Conservation (phyloP, 1,140 invertebrate species). For the Saccostrea cuccullata region DNA sequence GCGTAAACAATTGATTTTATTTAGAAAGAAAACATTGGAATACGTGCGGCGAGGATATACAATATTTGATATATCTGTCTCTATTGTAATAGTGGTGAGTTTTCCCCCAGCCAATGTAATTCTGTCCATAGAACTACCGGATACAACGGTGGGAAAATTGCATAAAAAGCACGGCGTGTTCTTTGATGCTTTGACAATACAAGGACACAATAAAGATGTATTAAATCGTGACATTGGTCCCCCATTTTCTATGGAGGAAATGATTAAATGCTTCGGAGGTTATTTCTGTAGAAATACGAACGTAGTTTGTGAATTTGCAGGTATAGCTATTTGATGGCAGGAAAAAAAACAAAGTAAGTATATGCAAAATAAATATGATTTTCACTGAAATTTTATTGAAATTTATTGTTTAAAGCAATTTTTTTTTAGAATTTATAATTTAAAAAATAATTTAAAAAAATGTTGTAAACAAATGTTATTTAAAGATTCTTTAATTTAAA, state of each 20-base stretch:
- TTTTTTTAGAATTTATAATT: neutral
- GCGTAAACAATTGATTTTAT: constrained; percentile 10
- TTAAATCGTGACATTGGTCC: constrained; percentile 27
- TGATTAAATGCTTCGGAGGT: neutral
- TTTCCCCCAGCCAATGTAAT: neutral
- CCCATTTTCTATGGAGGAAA: neutral
- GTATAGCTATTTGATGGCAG: neutral
- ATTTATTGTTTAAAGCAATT: neutral
- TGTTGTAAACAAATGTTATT: too few species aligned
- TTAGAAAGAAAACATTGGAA: neutral
- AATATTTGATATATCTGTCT: neutral
- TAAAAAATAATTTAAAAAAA: neutral
- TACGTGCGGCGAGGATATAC: neutral
- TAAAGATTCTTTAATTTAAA: too few species aligned
- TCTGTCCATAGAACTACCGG: constrained; percentile 5
- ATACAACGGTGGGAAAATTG: neutral
- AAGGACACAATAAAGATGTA: neutral
- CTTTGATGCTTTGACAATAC: constrained; percentile 3
- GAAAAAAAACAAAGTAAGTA: neutral
- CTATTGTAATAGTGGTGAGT: neutral
- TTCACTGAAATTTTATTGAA: neutral
- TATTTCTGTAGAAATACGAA: neutral
- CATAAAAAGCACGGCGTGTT: neutral
- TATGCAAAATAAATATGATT: neutral
- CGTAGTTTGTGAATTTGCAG: neutral